Conservation (phyloP, 2,113 vertebrate genomes). For the Vulpes vulpes region DNA sequence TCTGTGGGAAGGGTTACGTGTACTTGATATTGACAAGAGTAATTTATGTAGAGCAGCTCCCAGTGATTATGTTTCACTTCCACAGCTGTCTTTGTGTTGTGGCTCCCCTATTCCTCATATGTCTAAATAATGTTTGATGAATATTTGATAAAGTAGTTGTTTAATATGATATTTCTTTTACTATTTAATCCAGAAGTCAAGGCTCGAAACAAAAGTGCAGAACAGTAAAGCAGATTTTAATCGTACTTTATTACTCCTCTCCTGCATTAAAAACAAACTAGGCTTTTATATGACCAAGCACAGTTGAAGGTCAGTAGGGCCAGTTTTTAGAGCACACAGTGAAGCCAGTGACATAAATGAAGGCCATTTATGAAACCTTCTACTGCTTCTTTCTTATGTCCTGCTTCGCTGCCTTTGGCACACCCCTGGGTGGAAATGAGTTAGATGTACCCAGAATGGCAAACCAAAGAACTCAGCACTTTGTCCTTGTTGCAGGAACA, state of each 20-base stretch:
- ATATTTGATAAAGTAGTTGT: conserved; percentile 1
- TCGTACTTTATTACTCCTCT: neutral
- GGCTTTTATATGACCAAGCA: neutral
- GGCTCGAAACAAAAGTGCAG: neutral
- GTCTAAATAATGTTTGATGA: neutral
- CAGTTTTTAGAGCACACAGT: neutral
- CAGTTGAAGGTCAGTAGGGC: neutral
- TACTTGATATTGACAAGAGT: neutral
- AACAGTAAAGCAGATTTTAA: neutral
- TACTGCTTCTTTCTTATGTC: neutral
- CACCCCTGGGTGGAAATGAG: neutral
- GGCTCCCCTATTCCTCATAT: neutral
- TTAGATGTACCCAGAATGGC: neutral
- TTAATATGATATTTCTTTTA: neutral
- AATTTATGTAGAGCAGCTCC: conserved; percentile 24
- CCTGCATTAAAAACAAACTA: neutral
- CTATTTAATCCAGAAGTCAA: neutral
- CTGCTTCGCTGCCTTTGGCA: neutral
- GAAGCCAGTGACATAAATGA: neutral
- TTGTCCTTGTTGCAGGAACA: neutral
- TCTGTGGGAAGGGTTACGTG: neutral
- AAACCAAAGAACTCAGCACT: neutral
- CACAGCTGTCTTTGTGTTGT: neutral
- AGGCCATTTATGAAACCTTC: neutral
- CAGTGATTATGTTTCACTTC: conserved; percentile 11